phyloP scores from a whole-genome alignment of 2,113 vertebrate genomes.

The Salvator merianae region DNA sequence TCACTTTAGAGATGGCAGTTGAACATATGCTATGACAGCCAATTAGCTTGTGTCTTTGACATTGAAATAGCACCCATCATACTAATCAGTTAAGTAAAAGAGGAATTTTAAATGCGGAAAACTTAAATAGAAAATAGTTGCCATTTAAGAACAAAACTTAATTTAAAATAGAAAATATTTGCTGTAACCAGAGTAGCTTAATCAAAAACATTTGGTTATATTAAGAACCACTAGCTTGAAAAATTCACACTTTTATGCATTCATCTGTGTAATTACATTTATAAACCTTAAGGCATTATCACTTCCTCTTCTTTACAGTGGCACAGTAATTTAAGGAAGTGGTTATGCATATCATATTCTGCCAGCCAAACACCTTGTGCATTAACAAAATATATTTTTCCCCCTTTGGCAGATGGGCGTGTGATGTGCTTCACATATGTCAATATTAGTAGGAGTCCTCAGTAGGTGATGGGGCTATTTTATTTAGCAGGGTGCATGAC shows the following conservation, averaged over 20 bases:
- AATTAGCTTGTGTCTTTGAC: not conserved
- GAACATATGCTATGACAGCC: not conserved
- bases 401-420: slow-evolving; percentile 61
- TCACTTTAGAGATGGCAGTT: not conserved
- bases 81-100: not conserved
- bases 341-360: slow-evolving; percentile 74
- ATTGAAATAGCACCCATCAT: not conserved
- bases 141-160: not conserved
- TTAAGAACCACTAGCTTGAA: slow-evolving; percentile 52
- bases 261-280: slow-evolving; percentile 74
- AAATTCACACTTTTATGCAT: slow-evolving; percentile 61
- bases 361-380: slow-evolving; percentile 72
- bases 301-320: slow-evolving; percentile 73
- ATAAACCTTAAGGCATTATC: slow-evolving; percentile 74
- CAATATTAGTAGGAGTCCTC: slow-evolving; percentile 66
- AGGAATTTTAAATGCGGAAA: not conserved
- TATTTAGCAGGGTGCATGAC: slow-evolving; percentile 65
- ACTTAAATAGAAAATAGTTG: not conserved
- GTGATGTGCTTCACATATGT: slow-evolving; percentile 66
- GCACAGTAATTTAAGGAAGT: slow-evolving; percentile 75
- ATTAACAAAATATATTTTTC: slow-evolving; percentile 74
- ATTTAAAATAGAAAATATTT: not conserved
- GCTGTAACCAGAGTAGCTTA: not conserved
- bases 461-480: slow-evolving; percentile 66
- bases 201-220: slow-evolving; percentile 44